A percentile compares a stretch with the other conserved stretches of the same genome.
These are phyloP conservation scores for Ia io DNA, from an alignment of 2,113 vertebrate genomes.

Conservation along the genomic window DNA sequence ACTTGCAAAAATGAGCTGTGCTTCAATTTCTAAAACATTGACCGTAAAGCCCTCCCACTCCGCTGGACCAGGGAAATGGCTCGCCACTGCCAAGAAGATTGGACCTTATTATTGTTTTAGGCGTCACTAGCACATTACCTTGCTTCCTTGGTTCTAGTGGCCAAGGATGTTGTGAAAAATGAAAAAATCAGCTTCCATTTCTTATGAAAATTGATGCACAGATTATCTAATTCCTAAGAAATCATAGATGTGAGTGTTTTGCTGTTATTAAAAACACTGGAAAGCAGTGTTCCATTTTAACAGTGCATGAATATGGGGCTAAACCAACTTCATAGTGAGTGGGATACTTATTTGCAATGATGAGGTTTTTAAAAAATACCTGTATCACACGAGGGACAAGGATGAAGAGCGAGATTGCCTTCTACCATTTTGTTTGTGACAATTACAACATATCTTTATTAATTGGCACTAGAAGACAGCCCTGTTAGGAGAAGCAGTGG, in stretches of 20 bases:
- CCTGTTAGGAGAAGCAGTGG: conserved; percentile 73
- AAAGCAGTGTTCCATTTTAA: conserved; percentile 5
- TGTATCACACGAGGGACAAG: conserved; percentile 48
- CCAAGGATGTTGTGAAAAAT: neutral
- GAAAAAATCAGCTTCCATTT: conserved; percentile 40
- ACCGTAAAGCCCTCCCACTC: conserved; percentile 39
- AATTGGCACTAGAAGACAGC: conserved; percentile 76
- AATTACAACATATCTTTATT: conserved; percentile 80
- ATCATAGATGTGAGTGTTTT: neutral
- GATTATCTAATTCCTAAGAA: conserved; percentile 42
- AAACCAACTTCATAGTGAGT: conserved; percentile 28
- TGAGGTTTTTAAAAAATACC: conserved; percentile 32
- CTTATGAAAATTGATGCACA: neutral
- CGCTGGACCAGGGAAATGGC: neutral
- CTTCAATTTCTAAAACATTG: conserved; percentile 49
- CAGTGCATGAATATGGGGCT: neutral
- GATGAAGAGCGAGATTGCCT: conserved; percentile 72
- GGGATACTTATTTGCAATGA: conserved; percentile 68
- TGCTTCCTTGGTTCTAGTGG: neutral
- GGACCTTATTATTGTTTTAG: conserved; percentile 31
- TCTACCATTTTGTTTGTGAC: conserved; percentile 79
- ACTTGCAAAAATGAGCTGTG: conserved; percentile 57
- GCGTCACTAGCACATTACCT: neutral
- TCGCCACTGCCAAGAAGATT: neutral
- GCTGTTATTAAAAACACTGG: conserved; percentile 22